Evolutionary conservation across 1,140 invertebrate species (phyloP).

Genomic region (Tetramorium simillimum): DNA sequence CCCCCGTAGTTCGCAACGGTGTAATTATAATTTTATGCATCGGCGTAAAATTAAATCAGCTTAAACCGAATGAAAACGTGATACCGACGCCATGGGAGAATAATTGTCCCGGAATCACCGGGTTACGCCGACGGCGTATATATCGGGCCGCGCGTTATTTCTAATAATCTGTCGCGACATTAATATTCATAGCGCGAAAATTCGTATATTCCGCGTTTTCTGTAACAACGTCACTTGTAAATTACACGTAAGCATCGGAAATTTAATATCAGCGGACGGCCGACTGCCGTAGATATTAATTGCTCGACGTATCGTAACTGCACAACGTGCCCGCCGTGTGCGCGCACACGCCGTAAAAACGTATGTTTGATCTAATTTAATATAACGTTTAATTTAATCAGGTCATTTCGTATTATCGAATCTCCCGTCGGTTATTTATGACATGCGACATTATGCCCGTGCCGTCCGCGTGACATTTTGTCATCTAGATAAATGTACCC

Average conservation of each 20-base stretch:
- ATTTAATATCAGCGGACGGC: conserved; percentile 51
- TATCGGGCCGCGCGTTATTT: conserved; percentile 42
- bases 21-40: conserved; percentile 60
- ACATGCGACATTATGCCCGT: conserved; percentile 15
- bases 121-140: conserved; percentile 34
- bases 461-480: neutral
- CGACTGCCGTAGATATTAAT: conserved; percentile 45
- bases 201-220: conserved; percentile 53
- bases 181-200: conserved; percentile 61
- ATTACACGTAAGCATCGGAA: conserved; percentile 58
- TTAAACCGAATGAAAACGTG: conserved; percentile 58
- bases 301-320: conserved; percentile 39
- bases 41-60: conserved; percentile 58
- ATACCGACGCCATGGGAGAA: conserved; percentile 44
- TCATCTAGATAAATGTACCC: neutral
- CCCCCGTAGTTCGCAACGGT: conserved; percentile 23
- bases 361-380: conserved; percentile 50
- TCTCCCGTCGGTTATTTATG: conserved; percentile 35
- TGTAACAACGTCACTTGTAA: conserved; percentile 59
- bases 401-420: conserved; percentile 22
- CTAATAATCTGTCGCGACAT: conserved; percentile 58
- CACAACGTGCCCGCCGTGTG: neutral
- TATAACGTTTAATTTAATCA: conserved; percentile 46
- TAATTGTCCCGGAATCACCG: conserved; percentile 52
- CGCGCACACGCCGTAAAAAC: conserved; percentile 5